Evolutionary conservation across 2,888 invertebrate genomes (phyloP).

Genomic region (Agonopterix arenella): DNA sequence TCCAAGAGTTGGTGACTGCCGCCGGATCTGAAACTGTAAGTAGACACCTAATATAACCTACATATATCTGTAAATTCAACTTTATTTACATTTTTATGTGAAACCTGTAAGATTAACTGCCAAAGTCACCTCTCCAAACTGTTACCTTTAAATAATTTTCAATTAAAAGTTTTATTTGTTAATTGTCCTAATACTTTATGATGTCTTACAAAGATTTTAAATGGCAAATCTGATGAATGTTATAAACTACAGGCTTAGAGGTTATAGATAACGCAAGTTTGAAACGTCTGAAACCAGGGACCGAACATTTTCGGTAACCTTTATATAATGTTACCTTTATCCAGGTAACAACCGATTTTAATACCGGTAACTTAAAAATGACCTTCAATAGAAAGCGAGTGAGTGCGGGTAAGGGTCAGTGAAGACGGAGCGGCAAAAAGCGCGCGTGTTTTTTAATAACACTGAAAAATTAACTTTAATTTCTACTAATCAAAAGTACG

Average conservation of each 20-base stretch:
- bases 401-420: too few species aligned
- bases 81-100: conserved; percentile 17
- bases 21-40: conserved; percentile 95
- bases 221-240: conserved; percentile 37
- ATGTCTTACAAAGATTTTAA: conserved; percentile 46
- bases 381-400: too few species aligned
- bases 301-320: too few species aligned
- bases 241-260: background rate
- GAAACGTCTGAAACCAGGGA: too few species aligned
- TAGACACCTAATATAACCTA: conserved; percentile 18
- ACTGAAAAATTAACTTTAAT: too few species aligned
- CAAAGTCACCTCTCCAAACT: conserved; percentile 33
- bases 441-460: too few species aligned
- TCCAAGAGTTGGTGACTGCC: conserved; percentile 99
- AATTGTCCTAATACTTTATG: conserved; percentile 21
- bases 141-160: conserved; percentile 29
- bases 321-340: too few species aligned
- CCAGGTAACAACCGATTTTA: too few species aligned
- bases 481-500: too few species aligned
- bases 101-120: conserved; percentile 49
- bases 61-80: conserved; percentile 9
- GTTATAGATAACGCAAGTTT: too few species aligned
- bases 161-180: conserved; percentile 7
- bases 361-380: too few species aligned
- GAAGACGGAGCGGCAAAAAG: too few species aligned